Percentiles rank a stretch among this genome's conserved stretches.
Conservation (phyloP, 2,113 vertebrate species). For the Pteruthius melanotis region DNA sequence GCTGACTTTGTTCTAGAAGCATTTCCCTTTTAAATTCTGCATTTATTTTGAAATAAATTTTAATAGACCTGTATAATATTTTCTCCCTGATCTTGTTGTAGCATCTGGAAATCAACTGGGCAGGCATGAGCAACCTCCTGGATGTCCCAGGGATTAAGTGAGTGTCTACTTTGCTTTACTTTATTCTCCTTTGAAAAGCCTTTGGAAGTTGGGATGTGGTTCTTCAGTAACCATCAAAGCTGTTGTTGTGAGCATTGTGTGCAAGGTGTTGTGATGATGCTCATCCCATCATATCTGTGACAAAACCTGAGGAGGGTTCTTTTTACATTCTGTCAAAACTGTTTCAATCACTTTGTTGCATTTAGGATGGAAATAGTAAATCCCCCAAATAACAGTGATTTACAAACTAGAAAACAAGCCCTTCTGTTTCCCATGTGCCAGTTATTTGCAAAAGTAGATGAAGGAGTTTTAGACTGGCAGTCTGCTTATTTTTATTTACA, state of each 20-base stretch:
- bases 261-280: not conserved
- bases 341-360: not conserved
- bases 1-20: not conserved
- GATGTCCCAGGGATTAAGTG: conserved; percentile 90
- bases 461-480: not conserved
- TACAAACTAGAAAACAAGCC: not conserved
- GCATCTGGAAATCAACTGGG: conserved; percentile 91
- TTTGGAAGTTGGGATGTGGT: not conserved
- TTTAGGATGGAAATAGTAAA: not conserved
- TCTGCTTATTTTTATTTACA: not conserved
- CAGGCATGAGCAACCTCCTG: conserved; percentile 90
- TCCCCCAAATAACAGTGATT: not conserved
- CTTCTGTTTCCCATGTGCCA: not conserved
- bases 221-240: not conserved
- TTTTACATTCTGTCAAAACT: not conserved
- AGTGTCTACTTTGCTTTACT: not conserved
- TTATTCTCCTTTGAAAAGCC: not conserved
- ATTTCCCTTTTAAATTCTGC: not conserved
- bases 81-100: conserved; percentile 3
- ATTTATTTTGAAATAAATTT: not conserved
- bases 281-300: not conserved
- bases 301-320: not conserved
- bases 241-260: not conserved
- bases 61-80: not conserved
- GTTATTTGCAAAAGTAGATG: not conserved